phyloP scores from a whole-genome alignment of 2,113 vertebrate genomes.

The Macquaria ambigua region DNA sequence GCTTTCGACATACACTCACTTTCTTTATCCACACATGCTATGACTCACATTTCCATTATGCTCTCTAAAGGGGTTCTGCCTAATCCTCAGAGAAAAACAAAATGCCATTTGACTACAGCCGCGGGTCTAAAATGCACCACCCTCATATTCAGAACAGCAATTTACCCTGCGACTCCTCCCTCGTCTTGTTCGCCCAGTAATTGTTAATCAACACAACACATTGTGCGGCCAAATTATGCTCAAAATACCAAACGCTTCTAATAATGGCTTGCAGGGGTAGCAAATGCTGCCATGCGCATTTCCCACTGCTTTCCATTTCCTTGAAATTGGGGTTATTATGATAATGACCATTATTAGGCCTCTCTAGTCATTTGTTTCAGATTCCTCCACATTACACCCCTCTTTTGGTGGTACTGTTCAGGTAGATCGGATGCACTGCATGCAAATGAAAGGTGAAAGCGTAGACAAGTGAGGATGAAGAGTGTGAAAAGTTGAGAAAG shows the following conservation, averaged over 20 bases:
- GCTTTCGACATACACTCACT: constrained; percentile 33
- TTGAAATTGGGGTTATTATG: constrained; percentile 75
- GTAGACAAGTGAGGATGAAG: constrained; percentile 4
- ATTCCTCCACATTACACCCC: constrained; percentile 47
- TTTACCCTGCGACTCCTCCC: constrained; percentile 63
- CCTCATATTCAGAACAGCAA: constrained; percentile 64
- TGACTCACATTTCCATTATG: constrained; percentile 74
- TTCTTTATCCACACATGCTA: constrained; percentile 50
- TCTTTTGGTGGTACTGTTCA: constrained; percentile 17
- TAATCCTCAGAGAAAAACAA: constrained; percentile 82
- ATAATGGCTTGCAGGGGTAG: constrained; percentile 64
- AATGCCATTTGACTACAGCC: constrained; percentile 72
- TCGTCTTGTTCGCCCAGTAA: constrained; percentile 63
- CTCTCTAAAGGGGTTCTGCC: constrained; percentile 77
- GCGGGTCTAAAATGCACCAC: constrained; percentile 63
- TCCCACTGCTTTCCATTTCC: constrained; percentile 82
- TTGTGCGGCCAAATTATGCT: constrained; percentile 67
- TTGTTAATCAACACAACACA: constrained; percentile 80
- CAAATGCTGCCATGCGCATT: constrained; percentile 16
- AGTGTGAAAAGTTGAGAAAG: background rate
- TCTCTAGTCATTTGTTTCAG: constrained; percentile 66
- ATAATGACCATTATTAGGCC: constrained; percentile 78
- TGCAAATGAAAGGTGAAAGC: constrained; percentile 30
- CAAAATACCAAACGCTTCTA: constrained; percentile 68
- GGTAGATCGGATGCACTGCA: constrained; percentile 11